Conservation (phyloP, 2,888 invertebrate genomes). For the Agelastica alni region DNA sequence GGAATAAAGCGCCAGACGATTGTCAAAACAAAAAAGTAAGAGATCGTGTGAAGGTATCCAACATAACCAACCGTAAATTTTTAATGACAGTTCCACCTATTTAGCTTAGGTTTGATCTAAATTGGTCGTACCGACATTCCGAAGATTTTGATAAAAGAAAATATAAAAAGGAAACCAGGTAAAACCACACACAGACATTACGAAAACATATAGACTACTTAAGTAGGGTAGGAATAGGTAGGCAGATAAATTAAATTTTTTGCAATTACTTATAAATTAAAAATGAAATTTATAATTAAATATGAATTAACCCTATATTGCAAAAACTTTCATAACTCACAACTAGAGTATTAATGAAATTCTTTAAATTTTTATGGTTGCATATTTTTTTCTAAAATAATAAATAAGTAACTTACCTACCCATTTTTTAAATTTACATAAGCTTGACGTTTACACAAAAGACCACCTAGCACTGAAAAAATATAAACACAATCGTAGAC, state of each 20-base stretch:
- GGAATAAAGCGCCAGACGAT: no score
- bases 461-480: slow-evolving; percentile 12
- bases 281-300: no score
- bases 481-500: slow-evolving; percentile 17
- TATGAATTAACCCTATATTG: no score
- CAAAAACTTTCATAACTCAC: no score
- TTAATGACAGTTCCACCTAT: no score
- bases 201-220: not conserved
- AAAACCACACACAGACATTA: slow-evolving; percentile 7
- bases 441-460: slow-evolving; percentile 1
- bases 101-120: not conserved
- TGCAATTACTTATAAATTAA: not conserved
- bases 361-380: no score
- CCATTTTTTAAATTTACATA: slow-evolving; percentile 8
- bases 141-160: not conserved
- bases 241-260: not conserved
- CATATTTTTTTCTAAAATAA: no score
- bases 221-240: slow-evolving; percentile 2
- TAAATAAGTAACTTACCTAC: slow-evolving; percentile 4
- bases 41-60: no score
- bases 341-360: no score
- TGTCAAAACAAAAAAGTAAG: no score
- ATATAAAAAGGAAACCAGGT: slow-evolving; percentile 5
- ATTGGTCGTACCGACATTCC: not conserved
- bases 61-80: no score